Evolutionary conservation across 2,113 vertebrate genomes (phyloP).

Genomic region (Scomber japonicus): DNA sequence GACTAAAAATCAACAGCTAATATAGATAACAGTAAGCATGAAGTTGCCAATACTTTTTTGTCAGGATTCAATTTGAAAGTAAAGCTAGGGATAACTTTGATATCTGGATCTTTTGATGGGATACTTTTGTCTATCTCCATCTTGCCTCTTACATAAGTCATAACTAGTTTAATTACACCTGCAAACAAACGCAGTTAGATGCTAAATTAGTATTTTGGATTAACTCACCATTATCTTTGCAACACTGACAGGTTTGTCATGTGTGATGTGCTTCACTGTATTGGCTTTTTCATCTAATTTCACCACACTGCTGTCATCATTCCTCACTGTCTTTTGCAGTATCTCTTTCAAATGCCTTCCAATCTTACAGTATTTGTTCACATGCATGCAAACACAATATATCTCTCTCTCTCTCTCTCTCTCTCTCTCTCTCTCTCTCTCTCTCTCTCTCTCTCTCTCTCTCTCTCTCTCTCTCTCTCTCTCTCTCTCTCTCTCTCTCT

Average conservation of each 20-base stretch:
- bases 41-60: neutral
- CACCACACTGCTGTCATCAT: constrained; percentile 48
- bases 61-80: no score
- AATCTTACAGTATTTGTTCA: constrained; percentile 14
- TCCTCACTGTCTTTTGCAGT: constrained; percentile 24
- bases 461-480: no score
- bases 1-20: neutral
- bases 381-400: neutral
- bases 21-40: neutral
- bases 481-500: no score
- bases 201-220: neutral
- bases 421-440: no score
- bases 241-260: constrained; percentile 1
- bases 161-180: neutral
- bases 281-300: constrained; percentile 49
- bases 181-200: neutral
- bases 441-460: no score
- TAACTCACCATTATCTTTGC: constrained; percentile 13
- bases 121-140: neutral
- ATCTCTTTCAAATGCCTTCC: constrained; percentile 37
- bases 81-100: neutral
- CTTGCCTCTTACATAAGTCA: neutral
- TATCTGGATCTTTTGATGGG: neutral
- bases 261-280: constrained; percentile 11
- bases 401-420: neutral